Evolutionary conservation across 2,888 invertebrate species (phyloP).

Genomic region (Hermaeophaga mercurialis): DNA sequence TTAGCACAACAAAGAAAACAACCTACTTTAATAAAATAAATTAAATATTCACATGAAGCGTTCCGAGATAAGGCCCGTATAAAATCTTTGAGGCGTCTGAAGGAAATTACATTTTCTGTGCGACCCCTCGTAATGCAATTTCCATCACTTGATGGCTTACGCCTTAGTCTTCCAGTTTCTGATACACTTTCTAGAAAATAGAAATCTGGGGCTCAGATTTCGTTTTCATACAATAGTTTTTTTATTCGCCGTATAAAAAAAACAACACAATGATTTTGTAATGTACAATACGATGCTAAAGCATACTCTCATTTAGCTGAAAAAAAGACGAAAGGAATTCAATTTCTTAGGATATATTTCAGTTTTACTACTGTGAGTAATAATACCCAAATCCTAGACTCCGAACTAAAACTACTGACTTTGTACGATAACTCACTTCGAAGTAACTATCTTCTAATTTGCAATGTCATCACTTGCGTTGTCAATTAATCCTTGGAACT

Average conservation of each 20-base stretch:
- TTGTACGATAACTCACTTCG: neutral
- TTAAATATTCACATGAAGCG: slow-evolving; percentile 40
- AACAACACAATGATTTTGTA: too few relatives aligned
- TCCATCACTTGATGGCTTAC: slow-evolving; percentile 53
- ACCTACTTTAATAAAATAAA: slow-evolving; percentile 35
- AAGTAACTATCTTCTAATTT: slow-evolving; percentile 1
- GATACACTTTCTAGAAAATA: slow-evolving; percentile 28
- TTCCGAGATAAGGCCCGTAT: slow-evolving; percentile 44
- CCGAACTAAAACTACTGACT: too few relatives aligned
- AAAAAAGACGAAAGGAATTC: too few relatives aligned
- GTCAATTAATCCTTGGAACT: slow-evolving; percentile 7
- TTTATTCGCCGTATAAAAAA: neutral
- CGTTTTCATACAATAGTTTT: slow-evolving; percentile 15
- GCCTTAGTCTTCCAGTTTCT: slow-evolving; percentile 36
- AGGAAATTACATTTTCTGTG: slow-evolving; percentile 53
- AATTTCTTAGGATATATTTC: too few relatives aligned
- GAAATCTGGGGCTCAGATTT: slow-evolving; percentile 18
- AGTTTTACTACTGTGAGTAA: too few relatives aligned
- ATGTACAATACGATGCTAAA: too few relatives aligned
- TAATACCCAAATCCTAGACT: too few relatives aligned
- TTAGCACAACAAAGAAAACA: slow-evolving; percentile 28
- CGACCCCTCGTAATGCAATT: slow-evolving; percentile 52
- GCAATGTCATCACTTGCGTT: slow-evolving; percentile 6
- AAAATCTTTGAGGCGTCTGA: slow-evolving; percentile 50
- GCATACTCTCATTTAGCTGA: too few relatives aligned